These are phyloP conservation scores for Drosophila ercepeae DNA, from an alignment of 1,140 invertebrate species.

Conservation along the genomic window DNA sequence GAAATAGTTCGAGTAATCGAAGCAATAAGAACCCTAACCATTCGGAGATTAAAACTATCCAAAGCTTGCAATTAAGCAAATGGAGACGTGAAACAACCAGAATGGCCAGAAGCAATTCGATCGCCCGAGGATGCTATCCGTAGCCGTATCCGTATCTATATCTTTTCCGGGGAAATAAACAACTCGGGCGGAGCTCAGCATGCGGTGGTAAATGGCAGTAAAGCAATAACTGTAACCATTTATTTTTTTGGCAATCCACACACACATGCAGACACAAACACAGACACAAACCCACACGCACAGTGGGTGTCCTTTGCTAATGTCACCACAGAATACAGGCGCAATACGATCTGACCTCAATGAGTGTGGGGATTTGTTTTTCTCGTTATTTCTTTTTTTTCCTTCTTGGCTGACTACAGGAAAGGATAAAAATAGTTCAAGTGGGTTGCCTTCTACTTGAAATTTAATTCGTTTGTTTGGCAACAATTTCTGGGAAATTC, in stretches of 20 bases:
- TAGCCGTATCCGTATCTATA: not conserved
- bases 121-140: constrained; percentile 14
- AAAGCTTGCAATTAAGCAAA: constrained; percentile 43
- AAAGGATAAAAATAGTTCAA: constrained; percentile 42
- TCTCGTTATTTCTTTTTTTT: not conserved
- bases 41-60: constrained; percentile 68
- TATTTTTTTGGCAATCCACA: constrained; percentile 51
- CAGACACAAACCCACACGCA: constrained; percentile 11
- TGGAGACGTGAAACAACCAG: constrained; percentile 6
- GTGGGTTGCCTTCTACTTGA: constrained; percentile 37
- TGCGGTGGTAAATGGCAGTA: constrained; percentile 57
- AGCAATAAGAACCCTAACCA: constrained; percentile 37
- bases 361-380: constrained; percentile 46
- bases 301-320: constrained; percentile 58
- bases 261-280: constrained; percentile 5
- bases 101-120: not conserved
- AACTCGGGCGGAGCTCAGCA: constrained; percentile 46
- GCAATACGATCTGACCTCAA: constrained; percentile 58
- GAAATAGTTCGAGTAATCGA: constrained; percentile 39
- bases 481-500: constrained; percentile 43
- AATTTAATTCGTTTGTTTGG: constrained; percentile 60
- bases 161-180: constrained; percentile 29
- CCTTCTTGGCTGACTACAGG: not conserved
- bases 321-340: constrained; percentile 58
- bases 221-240: constrained; percentile 63